Base-by-base conservation (phyloP, 2,888 invertebrate species). In the Ophion slaviceki region DNA sequence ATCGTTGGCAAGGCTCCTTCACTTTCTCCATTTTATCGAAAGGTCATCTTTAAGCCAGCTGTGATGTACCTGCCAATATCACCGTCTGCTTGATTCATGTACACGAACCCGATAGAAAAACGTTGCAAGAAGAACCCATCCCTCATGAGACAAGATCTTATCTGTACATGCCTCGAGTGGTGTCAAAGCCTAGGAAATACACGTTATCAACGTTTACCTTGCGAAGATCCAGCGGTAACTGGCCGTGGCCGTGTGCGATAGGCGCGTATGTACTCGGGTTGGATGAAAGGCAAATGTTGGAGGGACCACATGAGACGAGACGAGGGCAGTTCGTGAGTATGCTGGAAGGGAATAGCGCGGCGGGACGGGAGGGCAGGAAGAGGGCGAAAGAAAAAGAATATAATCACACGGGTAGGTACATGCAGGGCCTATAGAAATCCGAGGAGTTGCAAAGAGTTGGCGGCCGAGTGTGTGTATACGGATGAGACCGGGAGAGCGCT, bases 401-500 rank as follows among this genome's bases (percentile, higher is more conserved):
- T 90, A 90, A 91, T 90, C 90, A 88, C 78, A 85, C 89, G 89
- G 89, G 87, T 89, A 88, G 89, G 85, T 90, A 89, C 67, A 62
- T 84, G 53, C 59, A 66, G 17, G 14, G 70, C 36, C 64, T 76
- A 67, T 76, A 75, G 70, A 84, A 76, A 84, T 76, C 80, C 75
- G 40, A 64, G 40, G 62, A 84, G 80, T 80, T 76, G 76, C 80
- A 71, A 84, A 84, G 70, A 75, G 61, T 72, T 80, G 80, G 53
- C 88, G 89, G 14, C 70, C 20, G 71, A 45, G 61, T 72, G 47
- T 62, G 53, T 78, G 45, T 45, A 72, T 45, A 71, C 45, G 32
- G 71, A 47, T 70, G 70, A 53, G 64, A 75, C 66, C 61, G 47
- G 47, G 28, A 72, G 71, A 71, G 72, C 66, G 64, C 74, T 81